Evolutionary conservation across 1,140 invertebrate genomes (phyloP).

Genomic region (Sipha flava): DNA sequence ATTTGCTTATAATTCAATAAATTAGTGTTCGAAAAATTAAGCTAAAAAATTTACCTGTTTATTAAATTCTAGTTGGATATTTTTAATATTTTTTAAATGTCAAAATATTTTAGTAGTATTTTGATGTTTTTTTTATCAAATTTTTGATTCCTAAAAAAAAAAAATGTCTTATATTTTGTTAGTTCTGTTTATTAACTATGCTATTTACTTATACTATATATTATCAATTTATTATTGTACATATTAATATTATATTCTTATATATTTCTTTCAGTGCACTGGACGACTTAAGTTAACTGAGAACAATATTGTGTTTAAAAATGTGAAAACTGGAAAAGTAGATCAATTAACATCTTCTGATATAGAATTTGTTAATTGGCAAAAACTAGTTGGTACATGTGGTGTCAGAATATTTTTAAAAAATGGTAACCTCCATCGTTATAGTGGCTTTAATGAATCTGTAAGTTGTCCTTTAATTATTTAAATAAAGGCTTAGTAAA

Average conservation of each 20-base stretch:
- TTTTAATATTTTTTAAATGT: too few relatives aligned
- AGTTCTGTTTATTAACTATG: not conserved
- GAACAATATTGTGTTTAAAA: constrained; percentile 87
- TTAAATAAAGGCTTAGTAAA: not conserved
- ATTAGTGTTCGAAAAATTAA: too few relatives aligned
- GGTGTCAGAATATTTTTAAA: constrained; percentile 85
- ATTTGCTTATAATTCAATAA: too few relatives aligned
- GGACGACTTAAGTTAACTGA: constrained; percentile 88
- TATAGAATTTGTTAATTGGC: constrained; percentile 85
- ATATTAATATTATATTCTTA: constrained; percentile 30
- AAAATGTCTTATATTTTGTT: too few relatives aligned
- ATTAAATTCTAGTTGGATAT: too few relatives aligned
- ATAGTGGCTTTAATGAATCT: constrained; percentile 87
- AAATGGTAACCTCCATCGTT: constrained; percentile 83
- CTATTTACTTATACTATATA: not conserved
- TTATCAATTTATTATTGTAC: not conserved
- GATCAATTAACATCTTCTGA: constrained; percentile 78
- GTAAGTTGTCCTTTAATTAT: constrained; percentile 48
- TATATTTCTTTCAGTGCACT: constrained; percentile 52
- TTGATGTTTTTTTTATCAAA: too few relatives aligned
- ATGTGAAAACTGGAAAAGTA: constrained; percentile 92
- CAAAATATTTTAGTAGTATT: too few relatives aligned
- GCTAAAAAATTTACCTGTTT: too few relatives aligned
- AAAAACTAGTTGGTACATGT: constrained; percentile 80
- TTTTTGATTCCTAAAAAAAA: too few relatives aligned